Percentiles rank a stretch among this genome's conserved stretches.
Conservation (phyloP, 2,113 vertebrate species). For the Fregetta grallaria region DNA sequence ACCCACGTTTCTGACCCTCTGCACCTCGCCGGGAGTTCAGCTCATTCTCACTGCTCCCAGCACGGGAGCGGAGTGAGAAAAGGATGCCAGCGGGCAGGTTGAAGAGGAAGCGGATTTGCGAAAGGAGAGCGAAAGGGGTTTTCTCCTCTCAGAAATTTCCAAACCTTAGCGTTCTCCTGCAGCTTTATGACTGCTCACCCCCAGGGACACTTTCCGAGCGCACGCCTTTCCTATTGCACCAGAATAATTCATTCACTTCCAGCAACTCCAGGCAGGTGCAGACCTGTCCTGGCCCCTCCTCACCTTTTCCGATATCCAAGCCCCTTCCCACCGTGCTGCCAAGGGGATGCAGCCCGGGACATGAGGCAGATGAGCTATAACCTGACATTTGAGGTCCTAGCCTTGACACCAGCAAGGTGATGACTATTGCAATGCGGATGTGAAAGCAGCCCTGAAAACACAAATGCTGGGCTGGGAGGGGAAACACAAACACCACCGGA, state of each 20-base stretch:
- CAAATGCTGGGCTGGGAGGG: not conserved
- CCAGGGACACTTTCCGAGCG: not conserved
- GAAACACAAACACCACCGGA: not conserved
- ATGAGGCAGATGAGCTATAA: fast-evolving
- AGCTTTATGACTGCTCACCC: not conserved
- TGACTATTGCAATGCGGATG: fast-evolving
- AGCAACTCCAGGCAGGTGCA: not conserved
- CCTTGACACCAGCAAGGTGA: not conserved
- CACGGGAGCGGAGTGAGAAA: fast-evolving
- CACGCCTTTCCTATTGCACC: not conserved
- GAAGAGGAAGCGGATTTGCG: not conserved
- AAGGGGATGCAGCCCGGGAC: not conserved
- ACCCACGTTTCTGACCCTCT: fast-evolving
- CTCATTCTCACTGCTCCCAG: not conserved
- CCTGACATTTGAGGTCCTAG: fast-evolving
- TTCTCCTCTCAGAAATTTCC: not conserved
- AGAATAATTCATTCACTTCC: not conserved
- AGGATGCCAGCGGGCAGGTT: not conserved
- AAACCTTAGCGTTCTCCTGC: not conserved
- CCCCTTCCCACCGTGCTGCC: fast-evolving
- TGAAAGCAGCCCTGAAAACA: not conserved
- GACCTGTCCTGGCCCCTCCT: not conserved
- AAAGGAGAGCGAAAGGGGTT: not conserved
- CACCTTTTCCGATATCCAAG: fast-evolving
- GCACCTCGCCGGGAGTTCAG: fast-evolving